These are phyloP conservation scores for Formica aserva DNA, from an alignment of 2,888 invertebrate species.

Conservation along the genomic window DNA sequence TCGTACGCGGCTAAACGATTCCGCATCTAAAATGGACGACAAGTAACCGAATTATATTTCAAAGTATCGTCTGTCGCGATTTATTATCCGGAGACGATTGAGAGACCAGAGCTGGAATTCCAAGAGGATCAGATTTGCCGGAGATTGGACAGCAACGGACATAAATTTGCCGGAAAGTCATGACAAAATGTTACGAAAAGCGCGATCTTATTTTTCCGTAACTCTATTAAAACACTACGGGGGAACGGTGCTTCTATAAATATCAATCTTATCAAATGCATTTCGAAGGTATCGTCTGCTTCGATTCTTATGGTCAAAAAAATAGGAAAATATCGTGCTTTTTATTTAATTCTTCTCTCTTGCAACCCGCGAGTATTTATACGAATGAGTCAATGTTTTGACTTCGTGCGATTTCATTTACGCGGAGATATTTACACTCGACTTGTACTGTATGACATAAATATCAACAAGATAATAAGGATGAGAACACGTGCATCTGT, in stretches of 20 bases:
- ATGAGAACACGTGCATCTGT: neutral
- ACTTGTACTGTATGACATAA: neutral
- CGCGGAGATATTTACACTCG: neutral
- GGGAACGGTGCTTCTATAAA: constrained; percentile 28
- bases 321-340: constrained; percentile 22
- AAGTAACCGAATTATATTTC: constrained; percentile 16
- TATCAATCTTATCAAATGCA: constrained; percentile 24
- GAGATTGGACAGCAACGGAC: neutral
- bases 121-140: neutral
- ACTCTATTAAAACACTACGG: constrained; percentile 18
- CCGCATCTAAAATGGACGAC: neutral
- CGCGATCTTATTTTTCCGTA: constrained; percentile 29
- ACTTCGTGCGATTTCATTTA: neutral
- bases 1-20: constrained; percentile 15
- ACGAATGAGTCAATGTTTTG: neutral
- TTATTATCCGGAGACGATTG: neutral
- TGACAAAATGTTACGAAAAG: constrained; percentile 22
- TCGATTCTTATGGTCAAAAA: neutral
- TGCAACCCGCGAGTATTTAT: constrained; percentile 28
- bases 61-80: neutral
- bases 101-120: neutral
- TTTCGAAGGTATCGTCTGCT: constrained; percentile 13
- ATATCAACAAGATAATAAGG: constrained; percentile 6
- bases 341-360: constrained; percentile 11
- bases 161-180: constrained; percentile 42